Base-by-base conservation (phyloP, 2,113 vertebrate genomes). In the Ciconia boyciana region DNA sequence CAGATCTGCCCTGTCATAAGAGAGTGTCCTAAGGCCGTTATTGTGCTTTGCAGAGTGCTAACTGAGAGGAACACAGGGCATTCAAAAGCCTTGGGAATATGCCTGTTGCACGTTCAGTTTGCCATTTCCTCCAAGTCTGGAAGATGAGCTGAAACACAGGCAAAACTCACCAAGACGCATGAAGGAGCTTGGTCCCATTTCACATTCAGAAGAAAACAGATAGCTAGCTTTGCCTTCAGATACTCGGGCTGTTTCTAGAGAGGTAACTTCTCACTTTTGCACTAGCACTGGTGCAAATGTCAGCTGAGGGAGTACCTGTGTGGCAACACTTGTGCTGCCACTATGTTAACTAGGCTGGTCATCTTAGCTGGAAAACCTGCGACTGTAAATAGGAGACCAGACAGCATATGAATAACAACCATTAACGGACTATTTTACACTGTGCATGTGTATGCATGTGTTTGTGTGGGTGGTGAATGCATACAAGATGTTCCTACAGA, bases 401-500 rank as follows among this genome's bases (percentile, higher is more conserved):
- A 78, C 4, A 61, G 41, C 28, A 29, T 16, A 46, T 13, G 36
- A 66, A 51, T 52, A 87, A 79, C 44, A 89, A 65, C 25, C 28
- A 48, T 62, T 83, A 77, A 74, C 39, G 71, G 89, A 71, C 39
- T 66, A 16, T 76, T 95, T 91, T 72, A 61, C 81, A 57, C 36
- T 75, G 21, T 64, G 80, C 52, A 79, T 84, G 24, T 52, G 39
- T 58, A 72, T 76, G 49, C 90, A 89, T 91, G 61, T 60, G 65
- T 79, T 91, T 65, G 48, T 85, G 94, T 79, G 80, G 49, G 52
- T 87, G 58, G 81, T 49, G 83, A 91, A 84, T 87, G 87, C 62
- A 90, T 36, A 43, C 89, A 97, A 94, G 93, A 95, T 91, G 94
- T 90, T 94, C 34, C 77, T 92, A 82, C 34, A 87, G 54, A 87